phyloP scores from a whole-genome alignment of 2,888 invertebrate species.

The Macaria liturata region DNA sequence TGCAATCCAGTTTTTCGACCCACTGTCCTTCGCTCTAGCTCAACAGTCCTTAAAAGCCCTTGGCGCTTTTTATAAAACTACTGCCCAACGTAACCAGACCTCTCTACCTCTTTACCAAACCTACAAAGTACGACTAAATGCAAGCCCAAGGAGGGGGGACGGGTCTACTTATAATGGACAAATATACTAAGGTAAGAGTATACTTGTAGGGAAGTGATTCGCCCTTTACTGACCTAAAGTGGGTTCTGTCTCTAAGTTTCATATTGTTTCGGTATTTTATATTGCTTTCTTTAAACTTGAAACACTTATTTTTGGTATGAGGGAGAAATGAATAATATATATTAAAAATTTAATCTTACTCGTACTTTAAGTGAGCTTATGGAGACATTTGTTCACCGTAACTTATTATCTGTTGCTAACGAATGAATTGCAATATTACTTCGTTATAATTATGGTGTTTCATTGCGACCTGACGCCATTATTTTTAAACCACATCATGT shows the following conservation, averaged over 20 bases:
- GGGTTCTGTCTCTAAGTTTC: conserved; percentile 47
- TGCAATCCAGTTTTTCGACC: conserved; percentile 70
- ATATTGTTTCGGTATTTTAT: conserved; percentile 32
- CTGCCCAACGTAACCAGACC: conserved; percentile 50
- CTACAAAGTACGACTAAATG: conserved; percentile 3
- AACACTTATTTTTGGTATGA: no score
- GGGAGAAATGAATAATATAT: no score
- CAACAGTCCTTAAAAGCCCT: conserved; percentile 68
- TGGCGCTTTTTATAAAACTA: conserved; percentile 63
- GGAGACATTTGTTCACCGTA: no score
- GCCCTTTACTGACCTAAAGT: conserved; percentile 43
- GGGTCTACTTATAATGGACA: conserved; percentile 27
- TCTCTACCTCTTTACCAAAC: conserved; percentile 26
- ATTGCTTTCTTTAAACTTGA: conserved; percentile 10
- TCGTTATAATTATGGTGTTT: no score
- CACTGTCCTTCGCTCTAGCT: conserved; percentile 75
- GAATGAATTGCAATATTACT: no score
- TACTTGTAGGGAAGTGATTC: conserved; percentile 42
- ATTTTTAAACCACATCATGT: no score
- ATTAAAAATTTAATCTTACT: no score
- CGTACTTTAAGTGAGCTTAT: no score
- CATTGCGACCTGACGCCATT: no score
- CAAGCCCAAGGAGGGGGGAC: conserved; percentile 15
- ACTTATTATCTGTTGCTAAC: no score
- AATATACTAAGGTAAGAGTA: conserved; percentile 38